Base-by-base conservation (phyloP, 1,140 invertebrate species). In the Rhynchophorus ferrugineus region DNA sequence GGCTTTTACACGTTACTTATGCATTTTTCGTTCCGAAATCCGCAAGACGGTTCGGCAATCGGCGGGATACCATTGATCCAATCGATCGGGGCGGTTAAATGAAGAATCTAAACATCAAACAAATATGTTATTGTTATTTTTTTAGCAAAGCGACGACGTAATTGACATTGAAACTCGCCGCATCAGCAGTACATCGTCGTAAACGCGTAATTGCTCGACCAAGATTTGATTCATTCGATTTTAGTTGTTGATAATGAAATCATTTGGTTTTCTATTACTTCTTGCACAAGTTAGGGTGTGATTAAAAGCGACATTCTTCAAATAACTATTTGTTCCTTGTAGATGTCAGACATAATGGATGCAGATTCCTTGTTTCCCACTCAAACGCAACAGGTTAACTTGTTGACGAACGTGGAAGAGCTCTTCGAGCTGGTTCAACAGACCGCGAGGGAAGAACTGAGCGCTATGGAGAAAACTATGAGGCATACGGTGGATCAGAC, bases 11-110 rank as follows among this genome's bases (percentile, higher is more conserved):
- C 84, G 83, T 81, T 76, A 90, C 87, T 82, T 58, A 85, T 83
- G 63, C 93, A 95, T 72, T 93, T 90, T 72, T 94, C 90, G 36
- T 86, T 89, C 19, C 81, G 75, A 71, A 93, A 98, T 3, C 95
- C 95, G 68, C 95, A 98, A 2, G 73, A 71, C 2, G 95, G 95
- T 62, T 93, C 91, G n/a, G 92, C 90, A n/a, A 89, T 76, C 0
- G 94, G 93, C 16, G 84, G 84, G 35, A 70, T 66, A 18, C 79
- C 77, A 18, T 76, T 75, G 16, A 87, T 72, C 92, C 93, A 98
- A 49, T 84, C 77, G 50, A 95, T 84, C 11, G 77, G 66, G 19
- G 75, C 74, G 9, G 72, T 75, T 56, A 91, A 68, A 59, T 77
- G 76, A 56, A 91, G 70, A 62, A 83, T 78, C 88, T 91, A 29